Evolutionary conservation across 1,140 invertebrate genomes (phyloP).

Genomic region (Diprion similis): DNA sequence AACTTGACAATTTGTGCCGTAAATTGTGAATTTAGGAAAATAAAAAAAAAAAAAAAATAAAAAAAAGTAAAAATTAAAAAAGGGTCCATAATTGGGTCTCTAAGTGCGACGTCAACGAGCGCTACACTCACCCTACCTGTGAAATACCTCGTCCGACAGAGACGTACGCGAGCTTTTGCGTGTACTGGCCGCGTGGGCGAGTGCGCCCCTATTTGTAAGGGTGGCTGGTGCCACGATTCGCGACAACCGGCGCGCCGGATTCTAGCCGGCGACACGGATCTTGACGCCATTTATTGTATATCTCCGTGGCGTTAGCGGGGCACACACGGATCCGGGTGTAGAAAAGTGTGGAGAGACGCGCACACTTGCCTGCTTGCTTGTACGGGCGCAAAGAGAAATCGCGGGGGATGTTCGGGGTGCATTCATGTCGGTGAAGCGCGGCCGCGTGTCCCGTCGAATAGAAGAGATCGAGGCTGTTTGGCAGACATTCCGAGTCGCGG

Average conservation of each 20-base stretch:
- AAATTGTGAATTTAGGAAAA: no score
- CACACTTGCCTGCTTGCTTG: background rate
- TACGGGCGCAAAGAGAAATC: no score
- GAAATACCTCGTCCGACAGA: background rate
- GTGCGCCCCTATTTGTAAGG: constrained; percentile 41
- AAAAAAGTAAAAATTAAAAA: no score
- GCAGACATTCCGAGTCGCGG: background rate
- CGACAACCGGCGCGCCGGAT: constrained; percentile 45
- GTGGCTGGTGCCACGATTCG: constrained; percentile 39
- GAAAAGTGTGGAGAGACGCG: background rate
- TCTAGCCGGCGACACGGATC: constrained; percentile 44
- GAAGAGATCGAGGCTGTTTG: constrained; percentile 3
- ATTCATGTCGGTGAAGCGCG: background rate
- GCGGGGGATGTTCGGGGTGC: background rate
- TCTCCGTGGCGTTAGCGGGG: constrained; percentile 12
- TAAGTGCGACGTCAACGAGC: no score
- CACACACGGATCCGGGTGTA: background rate
- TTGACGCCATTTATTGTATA: constrained; percentile 46
- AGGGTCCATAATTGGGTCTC: no score
- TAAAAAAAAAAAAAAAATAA: no score
- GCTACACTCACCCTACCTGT: background rate
- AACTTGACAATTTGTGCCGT: no score
- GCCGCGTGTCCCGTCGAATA: constrained; percentile 2
- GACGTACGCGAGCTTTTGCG: background rate
- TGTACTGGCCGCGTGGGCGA: constrained; percentile 16